Evolutionary conservation across 2,797 vertebrate species (phyloP).

Genomic region (Streptopelia turtur): DNA sequence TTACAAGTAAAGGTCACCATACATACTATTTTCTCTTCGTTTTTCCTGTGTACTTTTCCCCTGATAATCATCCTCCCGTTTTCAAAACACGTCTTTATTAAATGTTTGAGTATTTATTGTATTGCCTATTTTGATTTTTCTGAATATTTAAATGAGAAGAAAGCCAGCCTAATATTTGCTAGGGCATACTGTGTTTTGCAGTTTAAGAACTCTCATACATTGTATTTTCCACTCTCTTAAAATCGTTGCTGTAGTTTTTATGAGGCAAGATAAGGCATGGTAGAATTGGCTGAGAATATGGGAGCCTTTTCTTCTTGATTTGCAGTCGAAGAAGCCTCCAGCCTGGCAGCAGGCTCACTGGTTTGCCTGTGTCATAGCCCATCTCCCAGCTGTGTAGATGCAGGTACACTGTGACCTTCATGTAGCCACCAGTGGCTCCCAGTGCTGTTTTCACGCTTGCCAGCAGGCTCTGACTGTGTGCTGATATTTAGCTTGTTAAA

Average conservation of each 20-base stretch:
- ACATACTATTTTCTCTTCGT: neutral
- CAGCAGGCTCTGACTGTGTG: neutral
- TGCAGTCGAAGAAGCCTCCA: neutral
- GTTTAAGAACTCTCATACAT: neutral
- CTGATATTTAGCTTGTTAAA: neutral
- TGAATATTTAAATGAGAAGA: neutral
- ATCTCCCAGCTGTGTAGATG: neutral
- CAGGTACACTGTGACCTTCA: conserved; percentile 35
- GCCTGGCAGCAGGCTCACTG: neutral
- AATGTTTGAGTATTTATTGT: neutral
- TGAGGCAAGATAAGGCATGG: neutral
- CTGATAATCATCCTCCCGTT: neutral
- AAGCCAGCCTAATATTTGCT: neutral
- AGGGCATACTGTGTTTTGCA: neutral
- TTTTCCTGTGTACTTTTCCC: neutral
- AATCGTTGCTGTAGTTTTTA: neutral
- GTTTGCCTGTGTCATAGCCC: neutral
- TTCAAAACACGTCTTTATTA: neutral
- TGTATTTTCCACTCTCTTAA: neutral
- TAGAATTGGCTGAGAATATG: neutral
- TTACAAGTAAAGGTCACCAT: neutral
- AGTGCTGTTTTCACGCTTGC: neutral
- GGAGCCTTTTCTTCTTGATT: neutral
- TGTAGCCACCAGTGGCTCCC: neutral
- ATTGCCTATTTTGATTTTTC: neutral